Percentiles rank a stretch among this genome's conserved stretches.
Conservation (phyloP, 2,113 vertebrate genomes). For the Catagonus wagneri region DNA sequence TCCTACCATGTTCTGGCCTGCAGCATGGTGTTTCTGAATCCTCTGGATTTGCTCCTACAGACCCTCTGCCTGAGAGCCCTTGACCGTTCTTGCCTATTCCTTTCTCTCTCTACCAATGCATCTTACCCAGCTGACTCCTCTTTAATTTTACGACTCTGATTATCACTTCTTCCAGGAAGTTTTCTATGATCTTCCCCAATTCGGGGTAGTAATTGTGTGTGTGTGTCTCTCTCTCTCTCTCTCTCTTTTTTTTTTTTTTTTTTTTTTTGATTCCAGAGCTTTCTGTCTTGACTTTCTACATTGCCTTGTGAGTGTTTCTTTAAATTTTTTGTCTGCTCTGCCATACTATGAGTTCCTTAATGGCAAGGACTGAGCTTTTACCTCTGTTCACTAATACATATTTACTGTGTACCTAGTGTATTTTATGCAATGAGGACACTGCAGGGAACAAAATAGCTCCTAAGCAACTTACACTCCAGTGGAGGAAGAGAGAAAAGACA, state of each 20-base stretch:
- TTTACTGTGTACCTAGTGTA: background rate
- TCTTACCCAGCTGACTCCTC: background rate
- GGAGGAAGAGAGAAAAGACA: background rate
- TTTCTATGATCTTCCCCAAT: background rate
- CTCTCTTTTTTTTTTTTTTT: no score
- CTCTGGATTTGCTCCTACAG: background rate
- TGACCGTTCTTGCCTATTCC: background rate
- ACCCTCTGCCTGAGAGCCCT: background rate
- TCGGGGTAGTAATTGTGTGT: background rate
- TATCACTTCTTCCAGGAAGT: background rate
- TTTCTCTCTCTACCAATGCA: background rate
- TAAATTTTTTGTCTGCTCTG: background rate
- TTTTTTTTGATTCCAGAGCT: background rate
- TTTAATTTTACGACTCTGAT: background rate
- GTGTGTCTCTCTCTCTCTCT: no score
- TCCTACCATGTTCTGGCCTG: background rate
- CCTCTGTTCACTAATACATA: background rate
- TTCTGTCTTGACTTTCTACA: background rate
- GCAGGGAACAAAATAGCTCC: background rate
- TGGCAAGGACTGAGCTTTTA: background rate
- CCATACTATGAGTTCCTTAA: slow-evolving; percentile 16
- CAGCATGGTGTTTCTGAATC: background rate
- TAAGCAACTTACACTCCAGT: background rate
- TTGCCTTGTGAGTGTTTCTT: background rate
- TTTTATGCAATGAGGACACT: background rate